Conservation (phyloP, 2,888 invertebrate genomes). For the Lumbricus terrestris region DNA sequence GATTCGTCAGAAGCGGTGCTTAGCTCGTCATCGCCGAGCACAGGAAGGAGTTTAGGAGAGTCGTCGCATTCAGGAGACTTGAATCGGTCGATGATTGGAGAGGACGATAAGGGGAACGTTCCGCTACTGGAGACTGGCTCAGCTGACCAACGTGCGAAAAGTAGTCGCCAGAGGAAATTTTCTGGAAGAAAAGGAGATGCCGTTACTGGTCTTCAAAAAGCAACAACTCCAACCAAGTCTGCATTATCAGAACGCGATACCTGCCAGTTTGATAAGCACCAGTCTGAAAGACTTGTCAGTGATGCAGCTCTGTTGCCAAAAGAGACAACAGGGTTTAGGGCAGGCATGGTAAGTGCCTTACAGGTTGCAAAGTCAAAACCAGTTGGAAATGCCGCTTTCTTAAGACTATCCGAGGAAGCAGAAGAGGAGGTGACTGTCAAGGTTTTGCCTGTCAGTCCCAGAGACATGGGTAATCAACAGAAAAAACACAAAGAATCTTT, state of each 20-base stretch:
- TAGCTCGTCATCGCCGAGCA: background rate
- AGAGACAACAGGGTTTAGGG: background rate
- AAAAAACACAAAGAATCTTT: background rate
- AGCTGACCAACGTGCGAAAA: background rate
- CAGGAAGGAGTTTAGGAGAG: background rate
- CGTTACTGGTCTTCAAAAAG: background rate
- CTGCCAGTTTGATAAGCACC: background rate
- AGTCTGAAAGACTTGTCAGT: background rate
- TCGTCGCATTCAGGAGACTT: background rate
- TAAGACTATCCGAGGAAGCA: background rate
- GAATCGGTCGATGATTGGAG: background rate
- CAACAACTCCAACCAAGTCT: background rate
- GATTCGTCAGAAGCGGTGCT: background rate
- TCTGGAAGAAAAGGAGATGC: background rate
- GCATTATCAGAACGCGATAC: background rate
- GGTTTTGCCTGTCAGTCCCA: constrained; percentile 16
- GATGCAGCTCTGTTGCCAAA: background rate
- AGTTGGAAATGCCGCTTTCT: background rate
- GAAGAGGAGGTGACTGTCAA: constrained; percentile 18
- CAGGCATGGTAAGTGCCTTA: background rate
- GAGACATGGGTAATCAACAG: background rate
- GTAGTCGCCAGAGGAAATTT: background rate
- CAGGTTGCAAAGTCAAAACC: background rate
- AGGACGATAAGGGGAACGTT: background rate
- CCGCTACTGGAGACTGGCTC: background rate